Evolutionary conservation across 1,140 invertebrate species (phyloP), one percentile per base, ranked within the genome.

Genomic region (Grapholita molesta): DNA sequence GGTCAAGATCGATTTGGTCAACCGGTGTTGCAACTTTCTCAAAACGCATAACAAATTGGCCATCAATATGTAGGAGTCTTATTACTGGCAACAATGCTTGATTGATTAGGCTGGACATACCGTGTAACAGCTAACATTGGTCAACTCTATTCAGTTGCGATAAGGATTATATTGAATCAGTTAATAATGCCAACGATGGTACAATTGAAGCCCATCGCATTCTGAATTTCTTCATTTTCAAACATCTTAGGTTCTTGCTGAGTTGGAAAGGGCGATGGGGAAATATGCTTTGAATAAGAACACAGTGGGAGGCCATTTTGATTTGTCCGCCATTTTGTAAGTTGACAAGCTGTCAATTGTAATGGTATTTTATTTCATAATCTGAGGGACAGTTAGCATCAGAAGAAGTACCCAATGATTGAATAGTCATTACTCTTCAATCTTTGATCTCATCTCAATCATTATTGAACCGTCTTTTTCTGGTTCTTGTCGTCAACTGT

Each of bases 41-140:
- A 70, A 70, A n/a, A 30, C 8, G 24, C 55, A 21, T 30, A 61
- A 61, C 55, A 61, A 61, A 61, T 61, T 61, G 25, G 18, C 28
- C 30, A 30, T 64, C 30, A 25, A 12, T n/a, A 23, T 32, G 28
- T 64, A 72, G 48, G 33, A n/a, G n/a, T n/a, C 42, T 52, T 55
- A 48, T 12, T 38, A 0, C 32, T 61, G 24, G 32, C 64, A 57
- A 72, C 68, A 72, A 69, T 69, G 24, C 66, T n/a, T 70, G 65
- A 72, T 72, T 69, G 67, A 70, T 72, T 72, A 35, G 30, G 67
- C 38, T 48, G 18, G 42, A 48, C 42, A 48, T 9, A 18, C 3
- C 8, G 7, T 9, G 15, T 9, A 48, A 0, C 4, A 21, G 7
- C 42, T 30, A 21, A 15, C n/a, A 38, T 38, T 38, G 0, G 12